Percentiles rank a stretch among this genome's conserved stretches.
phyloP scores from a whole-genome alignment of 2,888 invertebrate genomes.

The Calliopum simillimum region DNA sequence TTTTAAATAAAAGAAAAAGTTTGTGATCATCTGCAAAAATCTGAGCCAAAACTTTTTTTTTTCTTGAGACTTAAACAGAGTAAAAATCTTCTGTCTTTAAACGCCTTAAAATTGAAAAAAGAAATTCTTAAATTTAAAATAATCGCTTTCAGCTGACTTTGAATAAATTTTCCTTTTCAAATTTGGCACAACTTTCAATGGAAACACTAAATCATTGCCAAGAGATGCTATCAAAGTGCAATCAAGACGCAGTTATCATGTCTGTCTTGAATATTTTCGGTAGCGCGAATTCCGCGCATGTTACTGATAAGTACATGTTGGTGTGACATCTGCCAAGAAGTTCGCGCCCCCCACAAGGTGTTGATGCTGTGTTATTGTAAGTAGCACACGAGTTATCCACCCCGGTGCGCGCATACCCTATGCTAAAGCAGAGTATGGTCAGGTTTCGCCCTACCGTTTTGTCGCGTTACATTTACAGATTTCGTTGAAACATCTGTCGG shows the following conservation, averaged over 20 bases:
- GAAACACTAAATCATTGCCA: background rate
- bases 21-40: too few relatives aligned
- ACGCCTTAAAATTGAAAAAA: too few relatives aligned
- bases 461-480: constrained; percentile 15
- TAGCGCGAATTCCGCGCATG: background rate
- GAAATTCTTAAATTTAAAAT: too few relatives aligned
- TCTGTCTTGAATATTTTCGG: constrained; percentile 20
- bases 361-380: constrained; percentile 12
- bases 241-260: constrained; percentile 32
- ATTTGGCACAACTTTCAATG: background rate
- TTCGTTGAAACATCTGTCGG: constrained; percentile 25
- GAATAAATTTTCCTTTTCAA: too few relatives aligned
- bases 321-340: constrained; percentile 28
- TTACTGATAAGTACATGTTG: background rate
- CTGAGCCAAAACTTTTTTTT: too few relatives aligned
- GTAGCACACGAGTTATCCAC: constrained; percentile 17
- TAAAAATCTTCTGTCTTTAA: too few relatives aligned
- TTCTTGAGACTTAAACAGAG: too few relatives aligned
- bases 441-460: constrained; percentile 8
- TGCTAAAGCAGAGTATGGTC: constrained; percentile 5
- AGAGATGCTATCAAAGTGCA: constrained; percentile 18
- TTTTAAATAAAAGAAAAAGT: too few relatives aligned
- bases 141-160: too few relatives aligned
- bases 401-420: background rate
- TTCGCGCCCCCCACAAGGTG: constrained; percentile 34